Percentiles rank a stretch among this genome's conserved stretches.
These are phyloP conservation scores for Hexactinellida sp. DNA, from an alignment of 37 sponge, comb jelly and placozoan genomes.

Conservation along the genomic window DNA sequence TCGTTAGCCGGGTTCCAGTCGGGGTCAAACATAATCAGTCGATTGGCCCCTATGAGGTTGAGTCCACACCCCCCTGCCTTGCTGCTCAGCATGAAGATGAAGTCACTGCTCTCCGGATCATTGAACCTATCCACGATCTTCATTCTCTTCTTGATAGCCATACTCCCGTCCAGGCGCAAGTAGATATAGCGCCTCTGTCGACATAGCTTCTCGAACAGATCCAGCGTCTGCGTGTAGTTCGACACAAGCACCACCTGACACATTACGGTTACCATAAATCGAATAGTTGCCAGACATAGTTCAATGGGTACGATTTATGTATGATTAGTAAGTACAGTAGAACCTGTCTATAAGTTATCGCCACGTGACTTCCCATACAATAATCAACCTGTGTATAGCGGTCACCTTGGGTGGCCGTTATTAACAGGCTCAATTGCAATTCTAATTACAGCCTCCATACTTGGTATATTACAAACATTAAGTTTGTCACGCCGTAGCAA, in stretches of 20 bases:
- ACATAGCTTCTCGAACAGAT: constrained; percentile 81
- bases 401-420: too few species aligned
- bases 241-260: constrained; percentile 82
- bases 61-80: constrained; percentile 99
- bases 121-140: constrained; percentile 95
- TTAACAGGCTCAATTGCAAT: too few species aligned
- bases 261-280: neutral
- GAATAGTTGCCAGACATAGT: neutral
- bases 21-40: constrained; percentile 95
- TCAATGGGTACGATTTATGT: neutral
- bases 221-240: constrained; percentile 97
- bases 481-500: too few species aligned
- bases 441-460: too few species aligned
- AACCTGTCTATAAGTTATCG: too few species aligned
- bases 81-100: constrained; percentile 97
- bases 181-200: constrained; percentile 58
- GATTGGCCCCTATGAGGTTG: constrained; percentile 88
- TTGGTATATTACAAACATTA: too few species aligned
- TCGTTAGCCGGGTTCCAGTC: constrained; percentile 98
- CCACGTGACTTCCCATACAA: too few species aligned
- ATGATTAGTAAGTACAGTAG: too few species aligned
- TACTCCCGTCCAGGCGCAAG: constrained; percentile 89
- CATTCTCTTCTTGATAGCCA: constrained; percentile 83
- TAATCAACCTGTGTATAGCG: too few species aligned
- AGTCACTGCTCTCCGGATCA: constrained; percentile 72